Evolutionary conservation across 2,888 invertebrate species (phyloP), one percentile per base, ranked within the genome.

Genomic region (Callosobruchus maculatus): DNA sequence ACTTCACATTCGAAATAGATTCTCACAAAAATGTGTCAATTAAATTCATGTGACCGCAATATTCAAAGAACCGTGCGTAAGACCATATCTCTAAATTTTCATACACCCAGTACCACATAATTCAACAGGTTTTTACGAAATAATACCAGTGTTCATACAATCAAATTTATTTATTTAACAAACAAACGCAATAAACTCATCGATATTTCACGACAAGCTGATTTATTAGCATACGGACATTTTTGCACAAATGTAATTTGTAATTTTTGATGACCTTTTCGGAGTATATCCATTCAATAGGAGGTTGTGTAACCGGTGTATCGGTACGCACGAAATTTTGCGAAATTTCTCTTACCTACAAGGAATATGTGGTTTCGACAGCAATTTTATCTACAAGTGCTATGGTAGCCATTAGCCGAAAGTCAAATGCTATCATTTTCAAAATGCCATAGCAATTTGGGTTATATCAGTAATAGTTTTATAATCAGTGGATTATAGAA

Each of bases 131-230:
- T 49, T 49, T 49, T 49, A 49, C 49, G 49, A 49, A 49, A 49
- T 49, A 49, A 49, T 18, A 18, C 49, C 49, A 1, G 18, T 49
- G 49, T 49, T 49, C 7, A 49, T 18, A 49, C 49, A 49, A 49
- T 49, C 49, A 49, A 49, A 49, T 49, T 49, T 49, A 49, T 49
- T 49, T 71, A 71, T 66, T 71, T 66, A 20, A 20, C 30, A 70
- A n/a, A 66, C 31, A 20, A 22, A 70, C 26, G 31, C 26, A 71
- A 49, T 71, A 31, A 22, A 71, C 21, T 31, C 31, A 66, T 26
- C 71, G 71, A 71, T 71, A 71, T 71, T 71, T 71, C 71, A 71
- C 71, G 71, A 71, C 71, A 71, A 71, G 22, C 71, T 71, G 66
- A 71, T 71, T 71, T 71, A 71, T 71, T 49, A 49, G 49, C 49